Base-by-base conservation (phyloP, 2,113 vertebrate genomes). In the Carlito syrichta region DNA sequence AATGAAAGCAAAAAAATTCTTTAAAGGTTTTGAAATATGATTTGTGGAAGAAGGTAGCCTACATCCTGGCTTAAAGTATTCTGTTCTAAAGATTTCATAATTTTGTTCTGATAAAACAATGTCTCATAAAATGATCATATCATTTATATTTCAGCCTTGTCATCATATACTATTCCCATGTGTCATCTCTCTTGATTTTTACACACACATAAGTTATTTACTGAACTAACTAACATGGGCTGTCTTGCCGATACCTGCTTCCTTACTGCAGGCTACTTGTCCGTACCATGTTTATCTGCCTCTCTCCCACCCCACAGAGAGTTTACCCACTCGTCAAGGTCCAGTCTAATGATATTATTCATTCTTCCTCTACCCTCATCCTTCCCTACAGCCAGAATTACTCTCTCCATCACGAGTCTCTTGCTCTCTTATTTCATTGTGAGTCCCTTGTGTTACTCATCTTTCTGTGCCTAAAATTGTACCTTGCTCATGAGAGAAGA, bases 21-120 rank as follows among this genome's bases (percentile, higher is more conserved):
- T 86, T 35, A 91, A 63, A 3, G 5, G 30, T 92, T 91, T 96
- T 84, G 40, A 89, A 90, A 68, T 81, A 79, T 69, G 22, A 54
- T 23, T 6, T 23, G 2, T 87, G 25, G 8, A 82, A 86, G 12
- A 83, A 56, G 2, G 38, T 7, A 45, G 58, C 10, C 48, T 56
- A 69, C 86, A 52, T 82, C 8, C 32, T 86, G 23, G 92, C 54
- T 89, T 83, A 40, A 83, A 62, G 30, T 82, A 56, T 25, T 82
- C 73, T 91, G 38, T 90, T 68, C 58, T 68, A 87, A 89, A 69
- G n/a, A 38, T 92, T 73, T 94, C 23, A 73, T 77, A 16, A 78
- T 32, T 89, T 93, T 71, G 84, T 84, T 89, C 16, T 54, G 96
- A 78, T 66, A 92, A 86, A 83, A 85, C n/a, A 38, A 58, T 35